Percentiles rank a stretch among this genome's conserved stretches.
phyloP scores from a whole-genome alignment of 2,888 invertebrate genomes.

The Lithophane semibrunnea region DNA sequence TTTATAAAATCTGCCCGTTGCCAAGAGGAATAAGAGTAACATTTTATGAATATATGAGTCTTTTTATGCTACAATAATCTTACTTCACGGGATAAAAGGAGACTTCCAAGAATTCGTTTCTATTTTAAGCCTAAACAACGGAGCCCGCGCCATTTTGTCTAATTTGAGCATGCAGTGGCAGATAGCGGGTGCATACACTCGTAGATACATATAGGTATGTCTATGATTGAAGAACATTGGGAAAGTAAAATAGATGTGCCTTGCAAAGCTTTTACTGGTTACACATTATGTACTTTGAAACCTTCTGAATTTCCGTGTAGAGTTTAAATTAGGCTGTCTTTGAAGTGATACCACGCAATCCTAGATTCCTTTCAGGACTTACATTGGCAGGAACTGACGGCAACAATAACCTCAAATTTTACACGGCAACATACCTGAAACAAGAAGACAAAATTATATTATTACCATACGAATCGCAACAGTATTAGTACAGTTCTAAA shows the following conservation, averaged over 20 bases:
- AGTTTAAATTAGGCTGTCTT: background rate
- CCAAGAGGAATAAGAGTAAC: constrained; percentile 31
- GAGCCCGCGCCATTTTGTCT: constrained; percentile 28
- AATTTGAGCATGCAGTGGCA: constrained; percentile 21
- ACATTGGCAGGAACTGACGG: constrained; percentile 4
- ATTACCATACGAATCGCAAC: constrained; percentile 37
- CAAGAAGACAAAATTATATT: constrained; percentile 54
- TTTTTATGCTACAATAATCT: constrained; percentile 8
- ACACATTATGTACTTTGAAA: background rate
- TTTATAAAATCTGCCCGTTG: constrained; percentile 16
- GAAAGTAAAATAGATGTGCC: constrained; percentile 5
- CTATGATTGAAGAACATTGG: constrained; percentile 14
- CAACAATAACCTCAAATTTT: constrained; percentile 20
- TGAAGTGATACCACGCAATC: background rate
- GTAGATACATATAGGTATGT: background rate
- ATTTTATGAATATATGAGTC: constrained; percentile 18
- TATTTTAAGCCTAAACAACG: constrained; percentile 20
- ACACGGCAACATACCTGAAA: constrained; percentile 74
- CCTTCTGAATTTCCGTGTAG: background rate
- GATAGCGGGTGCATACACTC: background rate
- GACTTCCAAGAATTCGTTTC: constrained; percentile 4
- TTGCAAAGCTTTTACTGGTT: background rate
- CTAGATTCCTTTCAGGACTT: constrained; percentile 13
- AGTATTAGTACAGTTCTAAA: constrained; percentile 60
- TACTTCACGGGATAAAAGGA: constrained; percentile 6